Base-by-base conservation (phyloP, 2,888 invertebrate genomes). In the Periphyllus acericola region DNA sequence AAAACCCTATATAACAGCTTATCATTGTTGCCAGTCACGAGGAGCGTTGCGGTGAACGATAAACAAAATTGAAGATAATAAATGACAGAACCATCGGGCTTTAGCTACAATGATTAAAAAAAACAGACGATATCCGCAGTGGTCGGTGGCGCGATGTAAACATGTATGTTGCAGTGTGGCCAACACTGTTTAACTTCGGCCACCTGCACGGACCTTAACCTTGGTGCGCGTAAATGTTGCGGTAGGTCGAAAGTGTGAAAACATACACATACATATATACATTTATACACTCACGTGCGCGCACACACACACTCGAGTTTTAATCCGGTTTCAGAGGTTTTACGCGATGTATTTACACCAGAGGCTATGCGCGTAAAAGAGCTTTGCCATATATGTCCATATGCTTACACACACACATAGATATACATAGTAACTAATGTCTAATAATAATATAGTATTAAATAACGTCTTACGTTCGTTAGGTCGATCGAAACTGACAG, bases 171-270 rank as follows among this genome's bases (percentile, higher is more conserved):
- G 17, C 87, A 87, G 87, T 87, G 80, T 87, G 40, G 46, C 87
- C 87, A 87, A 87, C 80, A 52, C 40, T 25, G 32, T 29, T 11
- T 8, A 60, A 21, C 74, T 40, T 34, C n/a, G 17, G 81, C 86
- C 40, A 34, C 68, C 78, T 36, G 71, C 68, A 52, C n/a, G 60
- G 71, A 87, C 87, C 80, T 87, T 87, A 80, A 87, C 87, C 87
- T 87, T 87, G 87, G 66, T 25, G 52, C 36, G 36, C 21, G 36
- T 52, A 72, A 52, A 46, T 81, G 46, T 87, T 87, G 81, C 34
- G 87, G 87, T 87, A 87, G 87, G 87, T 87, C 87, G 32, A 60
- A 55, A 55, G 36, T 72, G 55, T 55, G 86, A 40, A 72, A 72
- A 80, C 66, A 36, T 68, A 71, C 71, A 71, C 60, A 55, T 71